These are phyloP conservation scores for Volucella inanis DNA, from an alignment of 2,888 invertebrate genomes.

Conservation along the genomic window DNA sequence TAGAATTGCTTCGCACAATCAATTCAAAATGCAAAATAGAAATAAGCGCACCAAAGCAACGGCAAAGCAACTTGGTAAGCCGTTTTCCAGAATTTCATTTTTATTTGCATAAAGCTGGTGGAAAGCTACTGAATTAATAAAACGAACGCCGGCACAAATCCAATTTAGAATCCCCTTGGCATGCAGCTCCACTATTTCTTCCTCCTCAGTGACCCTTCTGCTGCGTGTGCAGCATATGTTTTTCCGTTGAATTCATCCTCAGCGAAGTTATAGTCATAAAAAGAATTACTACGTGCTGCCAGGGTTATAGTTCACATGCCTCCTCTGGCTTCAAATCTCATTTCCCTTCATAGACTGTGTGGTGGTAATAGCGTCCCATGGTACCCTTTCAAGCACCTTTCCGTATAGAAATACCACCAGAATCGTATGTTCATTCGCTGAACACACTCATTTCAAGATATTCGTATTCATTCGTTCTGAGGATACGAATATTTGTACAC, in stretches of 20 bases:
- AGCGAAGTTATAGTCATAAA: constrained; percentile 1
- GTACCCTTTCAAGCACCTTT: neutral
- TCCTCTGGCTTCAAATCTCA: constrained; percentile 19
- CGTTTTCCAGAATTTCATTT: no score
- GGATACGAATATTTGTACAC: neutral
- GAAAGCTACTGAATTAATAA: no score
- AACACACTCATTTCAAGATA: neutral
- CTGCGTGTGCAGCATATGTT: constrained; percentile 2
- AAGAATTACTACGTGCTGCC: neutral
- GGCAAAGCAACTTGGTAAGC: no score
- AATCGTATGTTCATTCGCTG: neutral
- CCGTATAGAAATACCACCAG: neutral
- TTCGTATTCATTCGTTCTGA: neutral
- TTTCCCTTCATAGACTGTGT: constrained; percentile 1
- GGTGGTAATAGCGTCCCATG: neutral
- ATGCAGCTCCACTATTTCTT: constrained; percentile 7
- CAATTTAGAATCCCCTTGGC: constrained; percentile 35
- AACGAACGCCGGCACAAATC: neutral
- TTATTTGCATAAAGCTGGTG: no score
- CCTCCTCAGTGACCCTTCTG: neutral
- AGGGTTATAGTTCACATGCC: neutral
- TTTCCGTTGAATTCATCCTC: constrained; percentile 3
- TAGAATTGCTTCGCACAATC: no score
- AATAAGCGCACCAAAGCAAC: no score
- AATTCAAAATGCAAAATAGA: no score